A percentile compares a stretch with the other conserved stretches of the same genome.
phyloP scores from a whole-genome alignment of 2,888 invertebrate species.

The Hypena proboscidalis region DNA sequence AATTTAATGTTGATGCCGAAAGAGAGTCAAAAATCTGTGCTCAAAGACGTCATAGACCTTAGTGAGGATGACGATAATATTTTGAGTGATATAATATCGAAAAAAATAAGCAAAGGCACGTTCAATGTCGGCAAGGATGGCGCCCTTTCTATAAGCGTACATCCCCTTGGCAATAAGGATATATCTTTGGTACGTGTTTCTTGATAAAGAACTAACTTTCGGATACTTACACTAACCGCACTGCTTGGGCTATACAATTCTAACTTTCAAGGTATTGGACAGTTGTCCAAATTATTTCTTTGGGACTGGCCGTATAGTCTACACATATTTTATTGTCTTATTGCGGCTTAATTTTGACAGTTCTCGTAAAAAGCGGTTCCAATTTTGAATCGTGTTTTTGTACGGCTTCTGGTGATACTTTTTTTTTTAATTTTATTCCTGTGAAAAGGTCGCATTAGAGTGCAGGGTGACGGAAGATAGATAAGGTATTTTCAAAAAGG shows the following conservation, averaged over 20 bases:
- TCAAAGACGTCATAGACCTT: slow-evolving; percentile 74
- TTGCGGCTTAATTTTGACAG: too few relatives aligned
- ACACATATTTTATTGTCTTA: too few relatives aligned
- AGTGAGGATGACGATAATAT: slow-evolving; percentile 71
- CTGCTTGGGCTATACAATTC: slow-evolving; percentile 16
- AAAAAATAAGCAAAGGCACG: slow-evolving; percentile 69
- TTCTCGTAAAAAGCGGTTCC: too few relatives aligned
- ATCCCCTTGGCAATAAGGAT: slow-evolving; percentile 57
- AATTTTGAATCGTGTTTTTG: too few relatives aligned
- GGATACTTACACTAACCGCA: slow-evolving; percentile 42
- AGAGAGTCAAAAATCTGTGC: slow-evolving; percentile 60
- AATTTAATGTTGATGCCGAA: slow-evolving; percentile 78
- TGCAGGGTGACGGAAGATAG: too few relatives aligned
- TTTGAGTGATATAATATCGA: slow-evolving; percentile 65
- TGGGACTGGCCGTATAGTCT: too few relatives aligned
- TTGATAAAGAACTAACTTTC: slow-evolving; percentile 50
- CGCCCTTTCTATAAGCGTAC: slow-evolving; percentile 76
- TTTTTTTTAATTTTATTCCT: too few relatives aligned
- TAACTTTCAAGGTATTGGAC: too few relatives aligned
- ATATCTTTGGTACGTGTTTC: slow-evolving; percentile 68
- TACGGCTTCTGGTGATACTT: too few relatives aligned
- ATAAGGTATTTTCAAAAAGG: too few relatives aligned
- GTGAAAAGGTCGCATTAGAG: too few relatives aligned
- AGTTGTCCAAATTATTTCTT: not conserved
- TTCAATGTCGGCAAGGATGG: slow-evolving; percentile 77